Base-by-base conservation (phyloP, 2,888 invertebrate species). In the Diachrysia chrysitis region DNA sequence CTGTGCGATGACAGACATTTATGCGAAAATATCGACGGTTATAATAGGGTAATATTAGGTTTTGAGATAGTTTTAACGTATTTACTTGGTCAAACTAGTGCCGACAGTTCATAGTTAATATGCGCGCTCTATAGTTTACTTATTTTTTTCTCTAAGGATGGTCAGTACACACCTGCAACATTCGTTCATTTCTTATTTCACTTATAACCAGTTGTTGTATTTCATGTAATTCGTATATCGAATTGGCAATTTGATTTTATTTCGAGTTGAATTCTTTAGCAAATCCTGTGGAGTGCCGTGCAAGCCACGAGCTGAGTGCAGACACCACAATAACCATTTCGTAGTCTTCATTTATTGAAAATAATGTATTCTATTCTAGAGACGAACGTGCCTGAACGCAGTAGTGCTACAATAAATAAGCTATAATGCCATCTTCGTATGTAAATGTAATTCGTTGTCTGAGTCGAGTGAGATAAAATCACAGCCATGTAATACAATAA, bases 401-500 rank as follows among this genome's bases (percentile, higher is more conserved):
- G 54, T 16, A 65, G 61, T 53, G n/a, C 55, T 29, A 46, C 53
- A 74, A 66, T 72, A 63, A 19, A 66, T 59, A 70, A 58, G 63
- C 58, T 35, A 48, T 67, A 55, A 42, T 60, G 35, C 55, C 42
- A 37, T 32, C 32, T 66, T 35, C 59, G 54, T 72, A 69, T 60
- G 62, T 64, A 67, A 75, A 76, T 69, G n/a, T 7, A 46, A 62
- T 63, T 60, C 62, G 35, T 65, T 70, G 58, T 64, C 61, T 66
- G 66, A 37, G 59, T 57, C 53, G 21, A 32, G 60, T 66, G 51
- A 66, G 63, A 66, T 78, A 79, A 73, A 46, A 67, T 63, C 48
- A 17, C 42, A 60, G 23, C 46, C 55, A 9, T 32, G 42, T 42
- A 42, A 37, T 53, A 54, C 62, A 48, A 65, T 72, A 66, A 60